These are phyloP conservation scores for Fregetta grallaria DNA, from an alignment of 2,113 vertebrate species.

Conservation along the genomic window DNA sequence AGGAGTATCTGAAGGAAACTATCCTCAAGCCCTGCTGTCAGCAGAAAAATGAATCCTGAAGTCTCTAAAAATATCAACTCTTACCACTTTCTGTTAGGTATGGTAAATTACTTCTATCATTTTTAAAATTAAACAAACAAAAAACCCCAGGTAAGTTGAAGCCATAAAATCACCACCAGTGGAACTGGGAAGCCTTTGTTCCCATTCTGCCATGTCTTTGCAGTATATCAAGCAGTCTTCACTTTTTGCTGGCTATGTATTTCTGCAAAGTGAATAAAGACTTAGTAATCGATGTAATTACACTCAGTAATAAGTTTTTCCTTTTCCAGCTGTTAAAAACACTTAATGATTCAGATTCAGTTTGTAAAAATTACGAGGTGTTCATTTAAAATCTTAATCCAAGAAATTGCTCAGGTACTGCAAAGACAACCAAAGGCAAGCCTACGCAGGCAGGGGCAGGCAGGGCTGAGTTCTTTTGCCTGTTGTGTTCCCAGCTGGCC, in stretches of 20 bases:
- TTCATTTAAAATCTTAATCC: not conserved
- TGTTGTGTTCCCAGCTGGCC: not conserved
- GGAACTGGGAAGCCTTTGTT: not conserved
- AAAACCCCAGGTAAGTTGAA: not conserved
- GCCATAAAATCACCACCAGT: not conserved
- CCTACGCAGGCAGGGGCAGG: not conserved
- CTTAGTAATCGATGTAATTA: slow-evolving; percentile 14
- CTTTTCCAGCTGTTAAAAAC: slow-evolving; percentile 8
- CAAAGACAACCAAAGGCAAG: slow-evolving; percentile 7
- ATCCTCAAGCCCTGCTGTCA: not conserved
- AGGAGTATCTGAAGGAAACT: not conserved
- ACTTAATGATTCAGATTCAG: not conserved
- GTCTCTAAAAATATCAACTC: not conserved
- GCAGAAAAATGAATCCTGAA: not conserved
- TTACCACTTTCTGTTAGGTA: not conserved
- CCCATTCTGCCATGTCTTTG: not conserved
- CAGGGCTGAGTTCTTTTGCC: not conserved
- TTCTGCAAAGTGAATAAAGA: not conserved
- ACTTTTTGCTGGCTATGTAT: not conserved
- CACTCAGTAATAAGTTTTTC: not conserved
- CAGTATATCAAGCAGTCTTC: not conserved
- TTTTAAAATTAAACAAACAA: not conserved
- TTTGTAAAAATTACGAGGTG: not conserved
- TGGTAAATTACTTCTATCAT: not conserved
- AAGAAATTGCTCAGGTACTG: not conserved